Percentiles rank a stretch among this genome's conserved stretches.
These are phyloP conservation scores for Chirona hameri DNA, from an alignment of 2,888 invertebrate genomes.

Conservation along the genomic window DNA sequence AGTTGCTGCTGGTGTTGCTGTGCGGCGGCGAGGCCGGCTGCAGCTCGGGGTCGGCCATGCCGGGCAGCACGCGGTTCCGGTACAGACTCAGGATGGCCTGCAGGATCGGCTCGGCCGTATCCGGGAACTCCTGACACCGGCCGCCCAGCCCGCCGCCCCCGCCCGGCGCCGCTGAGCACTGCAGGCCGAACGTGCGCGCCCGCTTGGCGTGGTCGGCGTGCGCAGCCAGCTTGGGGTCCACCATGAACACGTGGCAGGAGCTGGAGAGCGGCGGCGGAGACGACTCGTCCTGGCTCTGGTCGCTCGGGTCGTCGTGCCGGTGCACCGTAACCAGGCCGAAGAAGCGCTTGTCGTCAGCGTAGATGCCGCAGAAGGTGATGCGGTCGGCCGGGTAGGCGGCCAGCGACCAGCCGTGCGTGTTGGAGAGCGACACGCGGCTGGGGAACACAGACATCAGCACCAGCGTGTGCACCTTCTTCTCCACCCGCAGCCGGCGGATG, in stretches of 20 bases:
- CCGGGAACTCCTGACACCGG: conserved; percentile 83
- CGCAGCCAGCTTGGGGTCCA: conserved; percentile 78
- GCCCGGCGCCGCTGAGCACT: conserved; percentile 63
- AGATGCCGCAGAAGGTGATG: conserved; percentile 83
- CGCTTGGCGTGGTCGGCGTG: conserved; percentile 75
- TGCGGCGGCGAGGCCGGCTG: conserved; percentile 40
- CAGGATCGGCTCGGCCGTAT: conserved; percentile 65
- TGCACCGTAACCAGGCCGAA: conserved; percentile 81
- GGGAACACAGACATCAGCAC: conserved; percentile 81
- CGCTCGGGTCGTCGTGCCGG: conserved; percentile 38
- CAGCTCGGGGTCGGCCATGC: conserved; percentile 39
- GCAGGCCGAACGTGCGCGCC: conserved; percentile 77
- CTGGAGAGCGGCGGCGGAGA: conserved; percentile 49
- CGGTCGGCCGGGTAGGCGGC: conserved; percentile 83
- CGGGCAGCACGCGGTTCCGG: conserved; percentile 41
- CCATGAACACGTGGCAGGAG: conserved; percentile 92
- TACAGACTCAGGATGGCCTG: conserved; percentile 58
- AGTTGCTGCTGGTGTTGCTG: conserved; percentile 39
- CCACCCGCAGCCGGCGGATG: conserved; percentile 80
- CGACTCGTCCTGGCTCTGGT: conserved; percentile 58
- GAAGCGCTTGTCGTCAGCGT: conserved; percentile 83
- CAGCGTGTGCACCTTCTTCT: conserved; percentile 72
- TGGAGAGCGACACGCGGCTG: conserved; percentile 70
- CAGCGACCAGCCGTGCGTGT: conserved; percentile 70
- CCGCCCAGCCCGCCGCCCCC: conserved; percentile 46